These are phyloP conservation scores for Schlechtendalia chinensis DNA, from an alignment of 1,140 invertebrate species.

Conservation along the genomic window DNA sequence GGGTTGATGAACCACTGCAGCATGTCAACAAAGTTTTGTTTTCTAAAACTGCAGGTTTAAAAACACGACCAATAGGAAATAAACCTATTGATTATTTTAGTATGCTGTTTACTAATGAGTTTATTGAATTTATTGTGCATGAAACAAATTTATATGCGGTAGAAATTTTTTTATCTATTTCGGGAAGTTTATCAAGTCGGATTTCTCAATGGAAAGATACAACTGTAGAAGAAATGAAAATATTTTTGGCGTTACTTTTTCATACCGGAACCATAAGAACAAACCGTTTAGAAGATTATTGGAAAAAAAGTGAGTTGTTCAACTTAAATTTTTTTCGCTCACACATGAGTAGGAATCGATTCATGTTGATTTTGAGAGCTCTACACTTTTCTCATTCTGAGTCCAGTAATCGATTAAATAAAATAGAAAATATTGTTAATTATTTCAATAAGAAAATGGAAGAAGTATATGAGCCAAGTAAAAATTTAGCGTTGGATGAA, in stretches of 20 bases:
- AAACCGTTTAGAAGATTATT: not conserved
- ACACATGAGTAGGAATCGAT: not conserved
- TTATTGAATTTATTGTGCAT: conserved; percentile 46
- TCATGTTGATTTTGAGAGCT: not conserved
- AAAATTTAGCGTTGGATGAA: conserved; percentile 3
- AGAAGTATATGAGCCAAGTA: not conserved
- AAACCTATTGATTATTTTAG: conserved; percentile 36
- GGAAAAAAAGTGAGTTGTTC: not conserved
- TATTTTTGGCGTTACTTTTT: not conserved
- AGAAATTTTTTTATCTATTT: conserved; percentile 3
- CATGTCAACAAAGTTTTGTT: too few species aligned
- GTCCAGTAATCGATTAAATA: not conserved
- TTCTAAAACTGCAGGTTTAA: too few species aligned
- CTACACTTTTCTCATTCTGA: not conserved
- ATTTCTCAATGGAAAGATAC: not conserved
- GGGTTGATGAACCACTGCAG: too few species aligned
- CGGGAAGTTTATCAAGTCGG: not conserved
- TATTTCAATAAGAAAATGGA: conserved; percentile 1
- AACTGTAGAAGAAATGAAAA: not conserved
- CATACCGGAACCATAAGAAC: not conserved
- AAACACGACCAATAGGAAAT: not conserved
- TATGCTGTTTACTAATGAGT: conserved; percentile 18
- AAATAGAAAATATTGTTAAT: not conserved
- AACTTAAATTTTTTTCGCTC: not conserved
- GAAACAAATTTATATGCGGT: conserved; percentile 49